phyloP scores from a whole-genome alignment of 1,140 invertebrate genomes.

The Ephestia elutella region DNA sequence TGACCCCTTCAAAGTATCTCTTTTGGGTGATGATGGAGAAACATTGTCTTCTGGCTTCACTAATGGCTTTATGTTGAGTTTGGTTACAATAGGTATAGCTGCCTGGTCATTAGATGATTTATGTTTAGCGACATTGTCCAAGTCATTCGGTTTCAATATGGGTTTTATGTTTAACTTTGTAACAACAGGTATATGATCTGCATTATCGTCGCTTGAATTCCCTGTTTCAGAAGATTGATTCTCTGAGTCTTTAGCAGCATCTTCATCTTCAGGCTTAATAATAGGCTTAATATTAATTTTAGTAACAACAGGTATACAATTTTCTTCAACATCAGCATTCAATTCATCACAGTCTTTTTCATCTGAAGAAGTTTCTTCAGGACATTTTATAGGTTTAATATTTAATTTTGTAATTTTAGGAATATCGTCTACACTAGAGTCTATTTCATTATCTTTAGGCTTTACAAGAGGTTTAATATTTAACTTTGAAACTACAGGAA shows the following conservation, averaged over 20 bases:
- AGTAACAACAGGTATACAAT: slow-evolving; percentile 68
- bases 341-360: slow-evolving; percentile 65
- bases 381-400: slow-evolving; percentile 62
- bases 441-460: slow-evolving; percentile 66
- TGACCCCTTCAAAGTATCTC: slow-evolving; percentile 29
- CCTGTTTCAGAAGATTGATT: slow-evolving; percentile 63
- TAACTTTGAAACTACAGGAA: slow-evolving; percentile 71
- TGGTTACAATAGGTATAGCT: slow-evolving; percentile 51
- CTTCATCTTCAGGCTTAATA: slow-evolving; percentile 58
- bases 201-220: slow-evolving; percentile 65
- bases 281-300: slow-evolving; percentile 71
- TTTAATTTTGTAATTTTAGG: slow-evolving; percentile 69
- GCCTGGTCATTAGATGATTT: slow-evolving; percentile 41
- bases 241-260: slow-evolving; percentile 53
- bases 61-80: slow-evolving; percentile 59
- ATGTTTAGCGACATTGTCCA: slow-evolving; percentile 30
- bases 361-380: slow-evolving; percentile 55
- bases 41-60: slow-evolving; percentile 45
- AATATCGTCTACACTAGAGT: slow-evolving; percentile 60
- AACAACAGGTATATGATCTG: slow-evolving; percentile 56
- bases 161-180: slow-evolving; percentile 61
- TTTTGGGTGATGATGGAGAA: slow-evolving; percentile 47
- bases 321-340: slow-evolving; percentile 52
- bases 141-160: slow-evolving; percentile 46
- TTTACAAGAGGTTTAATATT: slow-evolving; percentile 68